Percentiles rank a stretch among this genome's conserved stretches.
Evolutionary conservation across 2,797 vertebrate genomes (phyloP).

Genomic region (Triplophysa yarkandensis): DNA sequence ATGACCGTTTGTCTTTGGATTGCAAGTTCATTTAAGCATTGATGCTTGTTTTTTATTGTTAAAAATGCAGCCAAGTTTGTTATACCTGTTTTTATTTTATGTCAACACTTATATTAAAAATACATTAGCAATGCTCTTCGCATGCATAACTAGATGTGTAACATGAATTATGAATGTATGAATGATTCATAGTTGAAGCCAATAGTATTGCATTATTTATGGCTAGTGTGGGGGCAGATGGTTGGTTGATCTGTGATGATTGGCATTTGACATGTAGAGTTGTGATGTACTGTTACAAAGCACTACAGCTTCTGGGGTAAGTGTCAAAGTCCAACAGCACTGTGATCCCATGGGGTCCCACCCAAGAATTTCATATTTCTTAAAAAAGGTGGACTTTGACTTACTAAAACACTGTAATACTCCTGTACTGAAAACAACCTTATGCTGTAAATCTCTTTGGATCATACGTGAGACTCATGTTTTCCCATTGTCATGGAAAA

Average conservation of each 20-base stretch:
- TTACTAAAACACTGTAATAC: neutral
- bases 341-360: neutral
- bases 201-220: conserved; percentile 39
- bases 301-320: conserved; percentile 18
- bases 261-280: conserved; percentile 28
- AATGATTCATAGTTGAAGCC: conserved; percentile 38
- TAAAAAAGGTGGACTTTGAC: neutral
- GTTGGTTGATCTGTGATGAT: conserved; percentile 11
- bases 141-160: conserved; percentile 24
- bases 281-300: conserved; percentile 10
- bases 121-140: neutral
- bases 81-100: neutral
- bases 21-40: neutral
- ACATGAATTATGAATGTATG: too few species aligned
- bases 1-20: neutral
- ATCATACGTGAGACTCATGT: conserved; percentile 8
- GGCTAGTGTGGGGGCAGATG: conserved; percentile 23
- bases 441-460: neutral
- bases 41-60: neutral
- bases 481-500: neutral
- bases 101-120: neutral
- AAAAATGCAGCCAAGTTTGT: neutral
- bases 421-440: conserved; percentile 13
- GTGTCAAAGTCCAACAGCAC: conserved; percentile 2
- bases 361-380: neutral